Percentiles rank a stretch among this genome's conserved stretches.
Evolutionary conservation across 2,797 vertebrate species (phyloP).

Genomic region (Mallotus villosus): DNA sequence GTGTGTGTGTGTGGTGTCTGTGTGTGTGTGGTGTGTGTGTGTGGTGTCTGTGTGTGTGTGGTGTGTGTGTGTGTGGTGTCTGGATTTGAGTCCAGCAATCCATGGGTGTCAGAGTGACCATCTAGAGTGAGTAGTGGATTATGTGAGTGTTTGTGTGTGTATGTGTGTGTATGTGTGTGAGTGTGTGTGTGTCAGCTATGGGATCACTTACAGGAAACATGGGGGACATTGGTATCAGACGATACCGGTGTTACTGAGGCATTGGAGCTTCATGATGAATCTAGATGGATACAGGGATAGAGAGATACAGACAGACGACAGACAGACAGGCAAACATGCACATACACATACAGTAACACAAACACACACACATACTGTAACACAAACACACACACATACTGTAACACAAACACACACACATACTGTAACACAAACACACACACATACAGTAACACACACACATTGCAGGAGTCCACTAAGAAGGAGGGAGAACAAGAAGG

Average conservation of each 20-base stretch:
- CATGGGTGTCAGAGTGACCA: too few relatives aligned
- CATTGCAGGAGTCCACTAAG: too few relatives aligned
- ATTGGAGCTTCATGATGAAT: too few relatives aligned
- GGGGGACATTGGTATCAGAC: too few relatives aligned
- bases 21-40: too few relatives aligned
- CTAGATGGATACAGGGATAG: too few relatives aligned
- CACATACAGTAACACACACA: background rate
- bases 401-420: constrained; percentile 1
- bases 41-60: background rate
- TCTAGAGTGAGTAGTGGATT: too few relatives aligned
- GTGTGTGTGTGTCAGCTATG: background rate
- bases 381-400: background rate
- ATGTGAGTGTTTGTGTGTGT: background rate
- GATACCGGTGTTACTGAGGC: too few relatives aligned
- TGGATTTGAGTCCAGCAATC: too few relatives aligned
- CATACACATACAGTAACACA: background rate
- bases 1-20: background rate
- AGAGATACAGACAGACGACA: too few relatives aligned
- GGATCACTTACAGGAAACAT: too few relatives aligned
- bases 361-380: background rate
- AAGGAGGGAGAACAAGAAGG: background rate
- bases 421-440: background rate
- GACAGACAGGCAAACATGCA: too few relatives aligned
- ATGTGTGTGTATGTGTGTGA: background rate
- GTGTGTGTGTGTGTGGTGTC: background rate